Conservation (phyloP, 30 jellyfish, hydroid and myxozoan species). For the Aurelia sp. region DNA sequence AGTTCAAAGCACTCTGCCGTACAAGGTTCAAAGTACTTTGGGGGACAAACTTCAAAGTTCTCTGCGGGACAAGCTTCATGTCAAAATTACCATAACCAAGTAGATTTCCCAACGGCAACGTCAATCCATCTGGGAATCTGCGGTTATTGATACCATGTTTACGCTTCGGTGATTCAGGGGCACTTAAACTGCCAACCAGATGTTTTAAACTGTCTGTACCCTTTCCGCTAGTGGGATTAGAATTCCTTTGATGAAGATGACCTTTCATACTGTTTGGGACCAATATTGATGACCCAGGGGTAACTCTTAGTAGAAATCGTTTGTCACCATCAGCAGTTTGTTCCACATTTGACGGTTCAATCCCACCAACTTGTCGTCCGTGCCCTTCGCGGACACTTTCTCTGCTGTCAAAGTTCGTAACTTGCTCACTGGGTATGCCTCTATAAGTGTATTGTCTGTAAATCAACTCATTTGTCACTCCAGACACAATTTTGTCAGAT, state of each 20-base stretch:
- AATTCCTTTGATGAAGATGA: background rate
- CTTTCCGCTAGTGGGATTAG: background rate
- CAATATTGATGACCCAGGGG: constrained; percentile 3
- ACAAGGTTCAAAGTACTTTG: background rate
- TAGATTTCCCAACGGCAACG: constrained; percentile 18
- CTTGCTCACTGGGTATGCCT: no score
- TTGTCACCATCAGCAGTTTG: constrained; percentile 1
- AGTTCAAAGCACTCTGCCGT: background rate
- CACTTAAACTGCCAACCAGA: background rate
- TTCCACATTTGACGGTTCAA: background rate
- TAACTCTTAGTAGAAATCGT: constrained; percentile 35
- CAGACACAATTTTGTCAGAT: background rate
- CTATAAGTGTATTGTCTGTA: background rate
- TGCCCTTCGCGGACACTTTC: background rate
- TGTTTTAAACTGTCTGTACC: background rate
- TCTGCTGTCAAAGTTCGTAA: no score
- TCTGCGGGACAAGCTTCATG: constrained; percentile 7
- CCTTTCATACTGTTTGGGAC: constrained; percentile 42
- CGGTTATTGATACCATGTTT: constrained; percentile 25
- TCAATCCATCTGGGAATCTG: background rate
- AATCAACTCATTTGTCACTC: background rate
- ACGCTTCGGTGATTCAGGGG: constrained; percentile 12
- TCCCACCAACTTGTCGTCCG: background rate
- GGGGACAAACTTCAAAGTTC: background rate
- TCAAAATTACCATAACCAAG: constrained; percentile 22